A percentile compares a stretch with the other conserved stretches of the same genome.
phyloP scores from a whole-genome alignment of 2,888 invertebrate genomes.

The Clostera curtula region DNA sequence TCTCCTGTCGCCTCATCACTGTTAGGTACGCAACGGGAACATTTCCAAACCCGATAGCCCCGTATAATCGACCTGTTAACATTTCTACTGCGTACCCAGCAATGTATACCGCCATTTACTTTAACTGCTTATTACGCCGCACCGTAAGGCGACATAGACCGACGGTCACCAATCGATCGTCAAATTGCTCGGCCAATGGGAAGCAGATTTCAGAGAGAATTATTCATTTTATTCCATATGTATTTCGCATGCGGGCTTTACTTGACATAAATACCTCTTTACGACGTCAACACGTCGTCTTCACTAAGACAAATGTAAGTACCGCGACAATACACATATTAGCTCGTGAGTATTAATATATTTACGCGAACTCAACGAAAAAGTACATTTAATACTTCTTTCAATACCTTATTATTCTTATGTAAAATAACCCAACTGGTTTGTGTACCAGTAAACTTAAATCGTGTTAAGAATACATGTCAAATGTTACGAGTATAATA shows the following conservation, averaged over 20 bases:
- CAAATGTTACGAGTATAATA: too few species aligned
- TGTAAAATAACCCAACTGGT: too few species aligned
- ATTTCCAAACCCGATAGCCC: conserved; percentile 45
- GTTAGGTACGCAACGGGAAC: conserved; percentile 47
- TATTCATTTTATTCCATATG: conserved; percentile 9
- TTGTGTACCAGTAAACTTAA: too few species aligned
- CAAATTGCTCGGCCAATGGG: conserved; percentile 9
- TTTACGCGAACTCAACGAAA: too few species aligned
- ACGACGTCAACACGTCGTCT: too few species aligned
- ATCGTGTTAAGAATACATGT: too few species aligned
- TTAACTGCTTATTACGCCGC: conserved; percentile 43
- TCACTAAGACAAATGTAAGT: too few species aligned
- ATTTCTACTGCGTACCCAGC: conserved; percentile 35
- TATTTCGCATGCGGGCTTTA: background rate
- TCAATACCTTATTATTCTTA: too few species aligned
- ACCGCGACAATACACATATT: too few species aligned
- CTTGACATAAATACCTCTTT: too few species aligned
- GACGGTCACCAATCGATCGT: conserved; percentile 20
- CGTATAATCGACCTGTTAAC: conserved; percentile 68
- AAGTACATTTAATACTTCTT: too few species aligned
- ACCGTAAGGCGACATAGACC: conserved; percentile 13
- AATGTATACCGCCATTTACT: conserved; percentile 47
- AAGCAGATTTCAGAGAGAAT: conserved; percentile 10
- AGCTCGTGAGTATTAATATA: too few species aligned
- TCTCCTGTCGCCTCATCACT: conserved; percentile 67